These are phyloP conservation scores for Rissa tridactyla DNA, from an alignment of 2,113 vertebrate species.

Conservation along the genomic window DNA sequence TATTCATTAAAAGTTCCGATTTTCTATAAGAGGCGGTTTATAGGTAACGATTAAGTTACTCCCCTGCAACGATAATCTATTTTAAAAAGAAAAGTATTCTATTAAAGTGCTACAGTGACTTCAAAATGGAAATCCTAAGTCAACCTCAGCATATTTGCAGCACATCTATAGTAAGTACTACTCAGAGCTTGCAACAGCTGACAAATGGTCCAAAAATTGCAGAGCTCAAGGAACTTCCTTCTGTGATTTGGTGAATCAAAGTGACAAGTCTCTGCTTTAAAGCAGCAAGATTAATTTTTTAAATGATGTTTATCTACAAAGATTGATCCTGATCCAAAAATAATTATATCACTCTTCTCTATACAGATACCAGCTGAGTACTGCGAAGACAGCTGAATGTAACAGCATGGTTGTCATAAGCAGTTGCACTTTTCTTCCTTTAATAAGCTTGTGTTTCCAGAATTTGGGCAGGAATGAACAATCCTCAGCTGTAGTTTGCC, in stretches of 20 bases:
- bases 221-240: background rate
- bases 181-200: background rate
- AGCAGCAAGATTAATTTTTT: background rate
- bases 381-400: background rate
- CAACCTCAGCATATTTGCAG: background rate
- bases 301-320: background rate
- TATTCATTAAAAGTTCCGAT: background rate
- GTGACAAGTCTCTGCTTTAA: background rate
- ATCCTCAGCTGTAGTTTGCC: background rate
- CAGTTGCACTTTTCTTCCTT: background rate
- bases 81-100: background rate
- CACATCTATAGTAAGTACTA: background rate
- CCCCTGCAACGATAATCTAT: background rate
- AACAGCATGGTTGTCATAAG: background rate
- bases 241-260: background rate
- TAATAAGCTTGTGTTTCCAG: background rate
- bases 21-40: background rate
- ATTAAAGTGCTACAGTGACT: background rate
- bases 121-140: background rate
- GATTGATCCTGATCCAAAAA: background rate
- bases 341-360: background rate
- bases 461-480: background rate
- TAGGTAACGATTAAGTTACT: background rate
- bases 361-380: slow-evolving; percentile 59
- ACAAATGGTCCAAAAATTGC: background rate